Conservation (phyloP, 2,113 vertebrate species). For the Leucoraja erinaceus region DNA sequence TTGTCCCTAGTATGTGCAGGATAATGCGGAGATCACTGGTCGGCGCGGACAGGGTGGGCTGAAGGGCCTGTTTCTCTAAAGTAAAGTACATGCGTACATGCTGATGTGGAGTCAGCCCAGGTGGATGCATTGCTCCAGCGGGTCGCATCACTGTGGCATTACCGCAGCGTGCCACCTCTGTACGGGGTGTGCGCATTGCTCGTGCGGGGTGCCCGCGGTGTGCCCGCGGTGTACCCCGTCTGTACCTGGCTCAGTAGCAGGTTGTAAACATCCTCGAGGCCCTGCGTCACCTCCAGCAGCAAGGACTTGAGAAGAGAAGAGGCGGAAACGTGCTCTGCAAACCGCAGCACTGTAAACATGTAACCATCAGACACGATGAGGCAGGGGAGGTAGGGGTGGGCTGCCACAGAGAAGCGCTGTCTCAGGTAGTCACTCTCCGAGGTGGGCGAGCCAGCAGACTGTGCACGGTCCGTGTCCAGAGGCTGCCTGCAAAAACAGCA, state of each 20-base stretch:
- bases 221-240: too few species aligned
- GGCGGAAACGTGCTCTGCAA: conserved; percentile 60
- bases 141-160: too few species aligned
- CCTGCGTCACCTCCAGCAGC: conserved; percentile 64
- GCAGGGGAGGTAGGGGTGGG: conserved; percentile 74
- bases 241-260: conserved; percentile 61
- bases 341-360: conserved; percentile 73
- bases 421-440: conserved; percentile 71
- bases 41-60: too few species aligned
- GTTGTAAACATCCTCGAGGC: conserved; percentile 57
- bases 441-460: conserved; percentile 67
- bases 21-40: too few species aligned
- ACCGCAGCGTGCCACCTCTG: too few species aligned
- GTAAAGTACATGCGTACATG: too few species aligned
- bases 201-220: too few species aligned
- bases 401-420: conserved; percentile 82
- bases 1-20: too few species aligned
- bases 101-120: too few species aligned
- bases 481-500: conserved; percentile 59
- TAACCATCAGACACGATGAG: conserved; percentile 90
- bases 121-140: too few species aligned
- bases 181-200: too few species aligned
- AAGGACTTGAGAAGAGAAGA: conserved; percentile 60
- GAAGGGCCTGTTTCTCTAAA: too few species aligned
- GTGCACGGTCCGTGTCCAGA: conserved; percentile 50